Percentiles rank a stretch among this genome's conserved stretches.
Conservation (phyloP, 2,113 vertebrate genomes). For the Dicerorhinus sumatrensis region DNA sequence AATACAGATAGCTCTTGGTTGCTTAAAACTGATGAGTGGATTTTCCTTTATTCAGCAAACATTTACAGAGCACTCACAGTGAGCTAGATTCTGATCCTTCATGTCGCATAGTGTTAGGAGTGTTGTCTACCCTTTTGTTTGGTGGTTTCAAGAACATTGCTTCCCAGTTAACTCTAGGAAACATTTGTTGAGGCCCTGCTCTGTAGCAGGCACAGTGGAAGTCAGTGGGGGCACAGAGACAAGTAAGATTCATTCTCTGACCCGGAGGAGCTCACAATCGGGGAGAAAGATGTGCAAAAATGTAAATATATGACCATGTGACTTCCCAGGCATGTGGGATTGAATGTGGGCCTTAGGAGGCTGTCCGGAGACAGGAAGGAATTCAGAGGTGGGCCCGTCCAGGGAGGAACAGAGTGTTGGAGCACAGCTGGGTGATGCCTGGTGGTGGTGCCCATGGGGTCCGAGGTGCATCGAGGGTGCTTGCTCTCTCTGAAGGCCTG, state of each 20-base stretch:
- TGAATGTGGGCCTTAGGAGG: neutral
- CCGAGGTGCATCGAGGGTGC: fast-evolving
- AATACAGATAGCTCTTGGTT: neutral
- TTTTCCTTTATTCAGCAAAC: neutral
- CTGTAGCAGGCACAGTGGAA: neutral
- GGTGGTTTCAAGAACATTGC: neutral
- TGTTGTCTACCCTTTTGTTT: fast-evolving
- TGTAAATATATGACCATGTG: fast-evolving
- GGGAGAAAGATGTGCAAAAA: neutral
- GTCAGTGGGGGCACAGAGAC: neutral
- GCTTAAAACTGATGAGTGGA: neutral
- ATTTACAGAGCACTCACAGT: neutral
- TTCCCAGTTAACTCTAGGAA: neutral
- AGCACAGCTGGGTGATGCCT: no score
- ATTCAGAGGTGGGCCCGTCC: neutral
- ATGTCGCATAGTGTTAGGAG: fast-evolving
- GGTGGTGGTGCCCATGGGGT: neutral
- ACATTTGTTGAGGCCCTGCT: neutral
- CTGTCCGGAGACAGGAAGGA: neutral
- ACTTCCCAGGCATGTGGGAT: neutral
- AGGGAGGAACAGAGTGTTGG: neutral
- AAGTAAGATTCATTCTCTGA: neutral
- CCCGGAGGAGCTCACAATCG: neutral
- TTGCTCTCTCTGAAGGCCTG: neutral
- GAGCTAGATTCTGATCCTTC: neutral